Percentiles rank a stretch among this genome's conserved stretches.
These are phyloP conservation scores for Phalacrocorax brasilianus DNA, from an alignment of 2,113 vertebrate species.

Conservation along the genomic window DNA sequence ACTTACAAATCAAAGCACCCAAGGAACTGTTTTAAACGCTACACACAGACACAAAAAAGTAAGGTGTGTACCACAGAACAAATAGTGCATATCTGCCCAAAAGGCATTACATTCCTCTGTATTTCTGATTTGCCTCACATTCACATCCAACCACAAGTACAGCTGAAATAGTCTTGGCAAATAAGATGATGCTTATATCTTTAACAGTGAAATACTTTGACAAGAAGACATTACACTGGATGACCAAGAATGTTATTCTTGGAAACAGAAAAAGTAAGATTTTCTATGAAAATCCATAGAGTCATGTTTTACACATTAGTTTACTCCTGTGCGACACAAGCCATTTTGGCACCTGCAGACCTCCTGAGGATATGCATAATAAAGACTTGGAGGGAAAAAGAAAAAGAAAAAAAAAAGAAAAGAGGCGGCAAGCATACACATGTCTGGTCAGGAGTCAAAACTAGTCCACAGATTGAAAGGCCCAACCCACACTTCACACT, in stretches of 20 bases:
- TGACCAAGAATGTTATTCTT: background rate
- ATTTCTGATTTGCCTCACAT: background rate
- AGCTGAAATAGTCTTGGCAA: background rate
- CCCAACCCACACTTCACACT: background rate
- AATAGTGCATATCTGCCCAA: background rate
- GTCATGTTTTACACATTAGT: background rate
- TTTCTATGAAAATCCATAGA: background rate
- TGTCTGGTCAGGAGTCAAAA: background rate
- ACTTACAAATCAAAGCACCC: background rate
- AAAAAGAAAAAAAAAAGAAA: background rate
- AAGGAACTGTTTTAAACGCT: background rate
- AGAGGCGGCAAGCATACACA: background rate
- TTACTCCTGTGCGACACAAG: background rate
- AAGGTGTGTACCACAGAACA: rapidly evolving
- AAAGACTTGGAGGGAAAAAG: background rate
- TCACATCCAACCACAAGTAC: background rate
- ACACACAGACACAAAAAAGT: background rate
- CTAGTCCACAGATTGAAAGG: background rate
- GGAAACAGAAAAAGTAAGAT: background rate
- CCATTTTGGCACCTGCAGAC: background rate
- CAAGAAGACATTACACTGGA: background rate
- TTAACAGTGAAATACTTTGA: background rate
- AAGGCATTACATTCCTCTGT: background rate
- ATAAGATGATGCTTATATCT: background rate
- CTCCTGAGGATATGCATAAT: background rate